Evolutionary conservation across 2,888 invertebrate genomes (phyloP).

Genomic region (Busseola fusca): DNA sequence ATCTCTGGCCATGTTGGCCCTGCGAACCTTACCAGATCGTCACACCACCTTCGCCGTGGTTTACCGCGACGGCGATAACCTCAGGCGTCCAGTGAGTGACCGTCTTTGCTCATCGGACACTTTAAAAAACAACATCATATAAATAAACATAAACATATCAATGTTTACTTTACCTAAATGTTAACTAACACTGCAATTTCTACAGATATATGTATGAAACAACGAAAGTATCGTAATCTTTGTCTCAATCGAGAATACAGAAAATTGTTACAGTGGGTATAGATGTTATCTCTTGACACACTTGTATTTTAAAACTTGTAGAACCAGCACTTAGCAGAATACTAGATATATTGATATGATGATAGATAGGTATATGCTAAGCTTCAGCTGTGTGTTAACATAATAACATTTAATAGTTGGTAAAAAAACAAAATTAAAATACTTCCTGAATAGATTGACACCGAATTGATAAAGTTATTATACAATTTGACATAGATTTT

Average conservation of each 20-base stretch:
- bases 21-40: no score
- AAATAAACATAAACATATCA: no score
- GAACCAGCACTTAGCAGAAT: slow-evolving; percentile 27
- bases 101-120: no score
- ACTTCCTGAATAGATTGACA: slow-evolving; percentile 8
- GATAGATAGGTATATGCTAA: slow-evolving; percentile 1
- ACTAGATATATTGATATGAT: slow-evolving; percentile 1
- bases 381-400: slow-evolving; percentile 4
- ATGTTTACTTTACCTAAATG: background rate
- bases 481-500: slow-evolving; percentile 8
- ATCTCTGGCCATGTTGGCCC: no score
- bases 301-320: slow-evolving; percentile 29
- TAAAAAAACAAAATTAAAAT: slow-evolving; percentile 10
- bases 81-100: no score
- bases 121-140: no score
- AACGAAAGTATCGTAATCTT: background rate
- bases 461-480: slow-evolving; percentile 10
- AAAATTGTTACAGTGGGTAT: background rate
- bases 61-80: no score
- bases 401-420: background rate
- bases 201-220: background rate
- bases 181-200: background rate
- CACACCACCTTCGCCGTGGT: no score
- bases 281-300: background rate
- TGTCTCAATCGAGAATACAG: background rate